phyloP scores from a whole-genome alignment of 2,888 invertebrate genomes.

The Operophtera brumata region DNA sequence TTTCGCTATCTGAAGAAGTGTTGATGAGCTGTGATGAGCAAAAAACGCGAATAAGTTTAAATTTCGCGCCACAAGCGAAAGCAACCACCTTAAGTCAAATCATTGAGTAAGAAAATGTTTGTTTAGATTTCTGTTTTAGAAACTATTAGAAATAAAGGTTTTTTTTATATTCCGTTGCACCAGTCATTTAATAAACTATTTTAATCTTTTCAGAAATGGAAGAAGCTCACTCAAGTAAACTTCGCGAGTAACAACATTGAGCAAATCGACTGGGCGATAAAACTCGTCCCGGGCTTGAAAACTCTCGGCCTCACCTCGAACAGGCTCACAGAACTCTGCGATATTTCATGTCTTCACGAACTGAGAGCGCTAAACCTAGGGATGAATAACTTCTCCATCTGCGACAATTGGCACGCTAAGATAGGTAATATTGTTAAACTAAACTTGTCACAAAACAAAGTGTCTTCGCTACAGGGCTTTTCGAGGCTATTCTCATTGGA shows the following conservation, averaged over 20 bases:
- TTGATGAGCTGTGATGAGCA: too few relatives aligned
- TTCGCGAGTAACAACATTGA: constrained; percentile 89
- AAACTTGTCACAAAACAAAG: constrained; percentile 91
- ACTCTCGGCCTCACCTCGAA: constrained; percentile 89
- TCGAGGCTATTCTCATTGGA: constrained; percentile 92
- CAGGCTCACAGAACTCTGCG: constrained; percentile 85
- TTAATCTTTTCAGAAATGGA: constrained; percentile 83
- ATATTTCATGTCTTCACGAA: constrained; percentile 89
- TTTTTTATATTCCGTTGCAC: not conserved
- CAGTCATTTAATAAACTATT: too few relatives aligned
- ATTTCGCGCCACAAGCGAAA: too few relatives aligned
- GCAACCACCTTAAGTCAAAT: too few relatives aligned
- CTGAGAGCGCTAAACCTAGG: constrained; percentile 89
- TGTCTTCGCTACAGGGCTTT: constrained; percentile 86
- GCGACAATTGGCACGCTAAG: constrained; percentile 90
- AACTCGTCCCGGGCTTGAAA: constrained; percentile 86
- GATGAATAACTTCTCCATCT: constrained; percentile 86
- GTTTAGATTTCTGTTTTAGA: too few relatives aligned
- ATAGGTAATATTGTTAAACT: constrained; percentile 94
- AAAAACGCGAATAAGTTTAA: too few relatives aligned
- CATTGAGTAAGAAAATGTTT: too few relatives aligned
- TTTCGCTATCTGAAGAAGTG: too few relatives aligned
- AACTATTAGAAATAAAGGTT: too few relatives aligned
- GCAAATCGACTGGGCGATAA: constrained; percentile 89
- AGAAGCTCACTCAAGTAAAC: constrained; percentile 85